A percentile compares a stretch with the other conserved stretches of the same genome.
Conservation (phyloP, 2,113 vertebrate genomes). For the Corapipo altera region DNA sequence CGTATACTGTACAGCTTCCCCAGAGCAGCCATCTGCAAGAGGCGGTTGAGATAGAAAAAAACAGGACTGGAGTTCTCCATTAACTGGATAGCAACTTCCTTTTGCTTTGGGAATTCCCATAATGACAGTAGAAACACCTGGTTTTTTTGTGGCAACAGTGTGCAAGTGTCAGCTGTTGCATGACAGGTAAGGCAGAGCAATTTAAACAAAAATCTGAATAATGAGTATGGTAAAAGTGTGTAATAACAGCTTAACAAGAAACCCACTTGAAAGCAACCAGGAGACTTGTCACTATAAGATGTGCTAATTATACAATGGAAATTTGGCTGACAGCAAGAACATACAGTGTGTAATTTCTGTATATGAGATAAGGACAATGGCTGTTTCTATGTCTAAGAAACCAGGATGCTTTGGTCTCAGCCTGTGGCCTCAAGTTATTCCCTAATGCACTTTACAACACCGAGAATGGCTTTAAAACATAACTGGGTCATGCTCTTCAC, state of each 20-base stretch:
- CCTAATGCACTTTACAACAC: not conserved
- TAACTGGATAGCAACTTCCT: not conserved
- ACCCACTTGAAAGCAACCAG: not conserved
- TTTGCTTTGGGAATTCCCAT: not conserved
- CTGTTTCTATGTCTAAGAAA: not conserved
- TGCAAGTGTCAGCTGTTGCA: not conserved
- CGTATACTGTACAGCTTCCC: not conserved
- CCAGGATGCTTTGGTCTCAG: not conserved
- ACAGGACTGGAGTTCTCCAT: not conserved
- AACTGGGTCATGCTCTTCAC: not conserved
- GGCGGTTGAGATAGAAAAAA: not conserved
- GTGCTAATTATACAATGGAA: not conserved
- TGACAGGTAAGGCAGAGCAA: not conserved
- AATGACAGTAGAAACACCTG: not conserved
- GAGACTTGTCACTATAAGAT: not conserved
- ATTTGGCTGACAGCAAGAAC: not conserved
- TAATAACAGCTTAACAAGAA: slow-evolving; percentile 11
- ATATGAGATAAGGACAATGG: not conserved
- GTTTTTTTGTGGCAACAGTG: not conserved
- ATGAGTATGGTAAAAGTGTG: not conserved
- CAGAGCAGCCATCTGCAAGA: not conserved
- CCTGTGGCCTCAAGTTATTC: not conserved
- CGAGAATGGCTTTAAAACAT: not conserved
- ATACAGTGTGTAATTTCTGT: not conserved
- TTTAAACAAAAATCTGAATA: not conserved